Evolutionary conservation across 2,113 vertebrate species (phyloP), one percentile per base, ranked within the genome.

Genomic region (Nicator chloris): DNA sequence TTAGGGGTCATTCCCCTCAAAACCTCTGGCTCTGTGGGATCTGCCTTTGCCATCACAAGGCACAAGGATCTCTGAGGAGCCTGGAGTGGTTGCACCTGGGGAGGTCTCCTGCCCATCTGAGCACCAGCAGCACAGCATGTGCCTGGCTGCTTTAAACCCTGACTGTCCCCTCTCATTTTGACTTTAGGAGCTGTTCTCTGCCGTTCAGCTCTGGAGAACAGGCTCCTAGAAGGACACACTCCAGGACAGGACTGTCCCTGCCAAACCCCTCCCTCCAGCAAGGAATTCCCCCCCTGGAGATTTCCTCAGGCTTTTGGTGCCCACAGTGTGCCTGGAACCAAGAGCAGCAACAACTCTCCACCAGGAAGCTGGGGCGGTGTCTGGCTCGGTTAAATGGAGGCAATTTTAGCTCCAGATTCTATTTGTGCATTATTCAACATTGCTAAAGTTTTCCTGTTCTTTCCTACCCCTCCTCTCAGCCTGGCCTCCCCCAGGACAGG

Each of bases 361-460:
- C 13, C 45, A 54, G 60, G 72, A 87, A 61, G 37, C 15, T 11
- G 13, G 22, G 20, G 23, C 0, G 0, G 33, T 2, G 2, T n/a
- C 64, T 63, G 72, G 54, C 56, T 82, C 37, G 6, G 54, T 63
- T 63, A 65, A 85, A 70, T 0, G 6, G 3, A 82, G 42, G 31
- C 65, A 50, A 39, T 85, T 82, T 76, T 65, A 95, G 50, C 44
- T 75, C 47, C 35, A 30, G 60, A 31, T 79, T 64, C 77, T 79
- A 71, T 76, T 64, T 79, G 37, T 61, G n/a, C 42, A n/a, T 87
- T 85, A 79, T 80, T 92, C 61, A 78, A 86, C 40, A 40, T 4
- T 45, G 68, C 60, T 75, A 54, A 84, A 57, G 22, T 33, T 31
- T 73, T 83, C 71, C 54, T 61, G 35, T 72, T 63, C 37, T 75